These are phyloP conservation scores for Dicaeum eximium DNA, from an alignment of 2,113 vertebrate species.

Conservation along the genomic window DNA sequence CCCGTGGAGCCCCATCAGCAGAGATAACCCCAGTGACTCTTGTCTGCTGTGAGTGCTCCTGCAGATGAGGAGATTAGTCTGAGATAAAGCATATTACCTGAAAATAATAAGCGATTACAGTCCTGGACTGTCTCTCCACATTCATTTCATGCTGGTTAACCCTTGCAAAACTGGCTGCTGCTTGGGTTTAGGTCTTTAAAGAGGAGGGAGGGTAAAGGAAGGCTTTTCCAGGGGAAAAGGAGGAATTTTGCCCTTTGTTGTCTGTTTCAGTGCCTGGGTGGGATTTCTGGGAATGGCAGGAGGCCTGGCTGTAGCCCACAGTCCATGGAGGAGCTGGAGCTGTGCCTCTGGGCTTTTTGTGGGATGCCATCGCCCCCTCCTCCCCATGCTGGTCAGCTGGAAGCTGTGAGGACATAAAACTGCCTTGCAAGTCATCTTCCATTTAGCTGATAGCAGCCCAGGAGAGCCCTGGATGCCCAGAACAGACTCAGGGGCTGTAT, in stretches of 20 bases:
- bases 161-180: conserved; percentile 43
- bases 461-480: neutral
- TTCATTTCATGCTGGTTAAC: conserved; percentile 53
- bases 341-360: neutral
- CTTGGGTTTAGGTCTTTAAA: neutral
- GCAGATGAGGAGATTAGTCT: conserved; percentile 52
- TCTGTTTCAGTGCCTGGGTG: neutral
- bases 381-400: neutral
- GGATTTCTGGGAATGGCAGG: neutral
- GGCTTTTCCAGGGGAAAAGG: neutral
- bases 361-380: neutral
- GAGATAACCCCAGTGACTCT: conserved; percentile 59
- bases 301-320: neutral
- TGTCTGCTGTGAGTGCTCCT: conserved; percentile 47
- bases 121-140: conserved; percentile 53
- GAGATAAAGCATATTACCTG: conserved; percentile 66
- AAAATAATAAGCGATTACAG: conserved; percentile 60
- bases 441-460: neutral
- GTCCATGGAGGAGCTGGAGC: rapidly evolving
- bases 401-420: neutral
- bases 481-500: rapidly evolving
- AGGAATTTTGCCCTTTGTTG: neutral
- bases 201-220: neutral
- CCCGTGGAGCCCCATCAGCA: conserved; percentile 56
- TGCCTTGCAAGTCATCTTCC: neutral